Conservation (phyloP, 1,140 invertebrate species). For the Cotesia glomerata region DNA sequence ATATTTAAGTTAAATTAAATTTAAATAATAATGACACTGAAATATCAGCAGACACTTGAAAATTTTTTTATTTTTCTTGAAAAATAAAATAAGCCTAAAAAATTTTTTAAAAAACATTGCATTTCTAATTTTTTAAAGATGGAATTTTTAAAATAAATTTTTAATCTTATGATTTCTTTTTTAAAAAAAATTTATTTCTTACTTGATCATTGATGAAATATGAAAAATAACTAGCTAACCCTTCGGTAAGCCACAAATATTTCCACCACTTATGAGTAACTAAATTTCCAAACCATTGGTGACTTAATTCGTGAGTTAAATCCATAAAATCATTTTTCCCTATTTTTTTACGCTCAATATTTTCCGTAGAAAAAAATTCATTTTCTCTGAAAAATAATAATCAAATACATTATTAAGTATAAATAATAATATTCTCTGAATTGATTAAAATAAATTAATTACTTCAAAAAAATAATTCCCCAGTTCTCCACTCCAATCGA, state of each 20-base stretch:
- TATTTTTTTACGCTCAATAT: conserved; percentile 56
- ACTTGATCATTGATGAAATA: conserved; percentile 1
- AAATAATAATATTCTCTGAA: too few species aligned
- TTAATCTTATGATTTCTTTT: too few species aligned
- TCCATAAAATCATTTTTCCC: conserved; percentile 66
- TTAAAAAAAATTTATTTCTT: neutral
- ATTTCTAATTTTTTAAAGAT: too few species aligned
- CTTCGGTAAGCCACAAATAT: neutral
- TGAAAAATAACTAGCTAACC: conserved; percentile 9
- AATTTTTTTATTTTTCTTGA: too few species aligned
- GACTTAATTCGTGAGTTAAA: conserved; percentile 68
- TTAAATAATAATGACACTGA: too few species aligned
- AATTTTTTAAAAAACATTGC: too few species aligned
- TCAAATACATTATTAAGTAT: too few species aligned
- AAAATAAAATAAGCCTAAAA: too few species aligned
- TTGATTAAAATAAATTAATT: conserved; percentile 19
- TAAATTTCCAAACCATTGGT: conserved; percentile 20
- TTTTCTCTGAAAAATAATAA: conserved; percentile 62
- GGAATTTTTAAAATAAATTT: too few species aligned
- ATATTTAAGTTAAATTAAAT: too few species aligned
- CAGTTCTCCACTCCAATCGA: conserved; percentile 89
- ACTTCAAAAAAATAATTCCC: conserved; percentile 70
- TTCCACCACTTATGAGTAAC: conserved; percentile 8
- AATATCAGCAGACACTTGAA: too few species aligned
- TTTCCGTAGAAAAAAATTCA: conserved; percentile 64